phyloP scores from a whole-genome alignment of 2,888 invertebrate genomes.

The Aphrophora alni region DNA sequence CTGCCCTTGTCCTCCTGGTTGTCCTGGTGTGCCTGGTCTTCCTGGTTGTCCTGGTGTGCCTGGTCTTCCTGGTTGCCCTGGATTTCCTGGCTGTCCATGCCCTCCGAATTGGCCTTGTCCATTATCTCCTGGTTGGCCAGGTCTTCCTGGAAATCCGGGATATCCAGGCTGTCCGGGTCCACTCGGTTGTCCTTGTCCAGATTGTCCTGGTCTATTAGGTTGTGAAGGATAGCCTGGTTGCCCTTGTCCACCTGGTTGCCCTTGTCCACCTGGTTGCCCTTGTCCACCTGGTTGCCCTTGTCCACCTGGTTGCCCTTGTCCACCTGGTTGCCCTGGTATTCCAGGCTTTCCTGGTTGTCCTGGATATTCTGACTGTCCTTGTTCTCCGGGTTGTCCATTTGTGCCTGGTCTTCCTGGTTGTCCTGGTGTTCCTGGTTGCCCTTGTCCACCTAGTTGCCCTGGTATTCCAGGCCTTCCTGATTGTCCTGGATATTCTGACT shows the following conservation, averaged over 20 bases:
- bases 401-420: conserved; percentile 34
- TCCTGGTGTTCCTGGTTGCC: too few relatives aligned
- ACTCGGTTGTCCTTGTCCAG: conserved; percentile 50
- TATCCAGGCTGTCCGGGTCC: conserved; percentile 57
- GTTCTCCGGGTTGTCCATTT: too few relatives aligned
- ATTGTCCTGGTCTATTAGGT: conserved; percentile 41
- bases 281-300: conserved; percentile 16
- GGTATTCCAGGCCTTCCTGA: conserved; percentile 43
- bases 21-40: conserved; percentile 48
- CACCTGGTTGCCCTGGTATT: conserved; percentile 53
- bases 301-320: conserved; percentile 22
- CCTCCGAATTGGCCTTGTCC: too few relatives aligned
- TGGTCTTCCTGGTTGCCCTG: conserved; percentile 53
- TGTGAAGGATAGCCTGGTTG: conserved; percentile 49
- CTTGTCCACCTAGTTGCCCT: conserved; percentile 41
- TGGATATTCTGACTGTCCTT: conserved; percentile 47
- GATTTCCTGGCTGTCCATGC: conserved; percentile 36
- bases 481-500: too few relatives aligned
- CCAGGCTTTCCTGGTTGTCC: conserved; percentile 51
- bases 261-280: conserved; percentile 48
- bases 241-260: conserved; percentile 52
- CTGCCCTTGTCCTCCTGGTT: conserved; percentile 49
- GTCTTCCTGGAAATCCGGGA: conserved; percentile 38
- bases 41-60: conserved; percentile 47
- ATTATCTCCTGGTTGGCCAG: too few relatives aligned